Evolutionary conservation across 1,140 invertebrate species (phyloP).

Genomic region (Delia radicum): DNA sequence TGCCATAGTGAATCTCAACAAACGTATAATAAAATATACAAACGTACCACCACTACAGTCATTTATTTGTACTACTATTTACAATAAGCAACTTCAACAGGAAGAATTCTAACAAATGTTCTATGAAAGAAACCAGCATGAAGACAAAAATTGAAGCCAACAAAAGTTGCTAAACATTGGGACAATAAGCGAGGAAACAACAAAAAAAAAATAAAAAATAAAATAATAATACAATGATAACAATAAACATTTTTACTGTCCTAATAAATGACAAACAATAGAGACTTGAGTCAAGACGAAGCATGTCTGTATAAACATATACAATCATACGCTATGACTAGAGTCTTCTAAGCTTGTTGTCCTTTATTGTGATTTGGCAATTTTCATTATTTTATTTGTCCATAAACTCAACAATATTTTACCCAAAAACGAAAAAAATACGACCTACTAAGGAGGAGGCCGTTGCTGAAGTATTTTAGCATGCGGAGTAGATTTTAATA

Average conservation of each 20-base stretch:
- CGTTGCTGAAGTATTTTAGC: background rate
- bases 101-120: slow-evolving; percentile 2
- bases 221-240: slow-evolving; percentile 2
- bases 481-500: slow-evolving; percentile 14
- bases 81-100: background rate
- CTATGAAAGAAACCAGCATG: background rate
- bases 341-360: background rate
- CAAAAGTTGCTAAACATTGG: background rate
- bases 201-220: slow-evolving; percentile 5
- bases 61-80: background rate
- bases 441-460: background rate
- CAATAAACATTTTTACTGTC: slow-evolving; percentile 47
- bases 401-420: slow-evolving; percentile 54
- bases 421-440: slow-evolving; percentile 18
- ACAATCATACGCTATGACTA: background rate
- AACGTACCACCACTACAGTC: background rate
- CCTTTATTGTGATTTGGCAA: slow-evolving; percentile 30
- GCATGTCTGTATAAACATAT: background rate
- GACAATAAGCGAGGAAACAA: background rate
- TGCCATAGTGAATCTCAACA: background rate
- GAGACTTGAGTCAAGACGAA: slow-evolving; percentile 26
- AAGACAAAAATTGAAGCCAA: background rate
- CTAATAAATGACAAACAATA: slow-evolving; percentile 54
- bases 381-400: slow-evolving; percentile 56
- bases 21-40: background rate